Percentiles rank a stretch among this genome's conserved stretches.
These are phyloP conservation scores for Panulirus ornatus DNA, from an alignment of 1,140 invertebrate genomes.

Conservation along the genomic window DNA sequence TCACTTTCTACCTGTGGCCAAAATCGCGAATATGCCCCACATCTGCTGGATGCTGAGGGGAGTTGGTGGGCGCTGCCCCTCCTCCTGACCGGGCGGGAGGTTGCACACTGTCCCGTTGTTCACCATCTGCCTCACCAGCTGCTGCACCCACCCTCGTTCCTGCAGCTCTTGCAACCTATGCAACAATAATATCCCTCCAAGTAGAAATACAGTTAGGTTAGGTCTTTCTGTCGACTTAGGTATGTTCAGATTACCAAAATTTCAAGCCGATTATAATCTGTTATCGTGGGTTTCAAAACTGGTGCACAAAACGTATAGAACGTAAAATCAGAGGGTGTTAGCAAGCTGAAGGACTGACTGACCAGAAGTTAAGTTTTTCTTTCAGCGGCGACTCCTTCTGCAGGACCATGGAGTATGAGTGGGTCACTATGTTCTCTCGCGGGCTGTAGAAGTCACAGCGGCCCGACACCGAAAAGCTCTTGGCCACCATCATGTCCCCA, in stretches of 20 bases:
- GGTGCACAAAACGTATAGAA: neutral
- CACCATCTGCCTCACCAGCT: conserved; percentile 25
- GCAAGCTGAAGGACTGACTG: neutral
- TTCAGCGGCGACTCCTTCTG: conserved; percentile 39
- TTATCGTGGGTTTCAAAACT: neutral
- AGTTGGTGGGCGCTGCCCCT: conserved; percentile 36
- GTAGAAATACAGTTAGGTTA: neutral
- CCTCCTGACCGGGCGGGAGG: conserved; percentile 52
- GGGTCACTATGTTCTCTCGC: conserved; percentile 56
- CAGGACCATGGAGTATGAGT: conserved; percentile 52
- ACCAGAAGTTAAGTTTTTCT: conserved; percentile 43
- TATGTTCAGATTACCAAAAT: neutral
- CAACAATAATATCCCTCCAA: neutral
- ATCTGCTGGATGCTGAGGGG: conserved; percentile 44
- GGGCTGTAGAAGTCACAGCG: conserved; percentile 56
- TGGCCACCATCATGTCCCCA: conserved; percentile 55
- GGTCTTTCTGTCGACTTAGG: neutral
- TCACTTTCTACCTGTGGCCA: conserved; percentile 58
- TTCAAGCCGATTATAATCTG: neutral
- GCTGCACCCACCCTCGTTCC: conserved; percentile 54
- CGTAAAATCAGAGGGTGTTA: neutral
- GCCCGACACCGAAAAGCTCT: conserved; percentile 39
- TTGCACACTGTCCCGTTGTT: conserved; percentile 56
- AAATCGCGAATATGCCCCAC: conserved; percentile 60
- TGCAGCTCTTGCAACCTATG: conserved; percentile 52